Evolutionary conservation across 2,797 vertebrate genomes (phyloP).

Genomic region (Myotis vivesi): DNA sequence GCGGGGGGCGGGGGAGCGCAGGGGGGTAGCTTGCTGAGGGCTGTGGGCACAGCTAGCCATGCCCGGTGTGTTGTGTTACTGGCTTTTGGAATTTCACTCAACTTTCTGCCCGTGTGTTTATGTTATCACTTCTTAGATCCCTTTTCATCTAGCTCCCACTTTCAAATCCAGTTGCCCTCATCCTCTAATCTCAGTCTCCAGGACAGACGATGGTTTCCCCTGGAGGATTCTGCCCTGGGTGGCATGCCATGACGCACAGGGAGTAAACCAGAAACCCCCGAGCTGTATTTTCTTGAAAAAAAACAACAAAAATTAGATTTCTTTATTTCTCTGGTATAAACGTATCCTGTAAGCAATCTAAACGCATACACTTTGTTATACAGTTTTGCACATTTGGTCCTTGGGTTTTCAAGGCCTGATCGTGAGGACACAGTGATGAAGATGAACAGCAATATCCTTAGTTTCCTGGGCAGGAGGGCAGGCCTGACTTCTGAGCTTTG

Average conservation of each 20-base stretch:
- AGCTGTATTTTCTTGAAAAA: background rate
- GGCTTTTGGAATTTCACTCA: background rate
- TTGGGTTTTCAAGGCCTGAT: background rate
- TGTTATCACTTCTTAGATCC: background rate
- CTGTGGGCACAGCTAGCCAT: no score
- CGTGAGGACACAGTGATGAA: background rate
- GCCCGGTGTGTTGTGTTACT: background rate
- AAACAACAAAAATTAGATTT: background rate
- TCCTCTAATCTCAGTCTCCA: background rate
- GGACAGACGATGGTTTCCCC: background rate
- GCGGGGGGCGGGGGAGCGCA: no score
- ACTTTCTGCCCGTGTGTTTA: background rate
- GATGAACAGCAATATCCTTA: background rate
- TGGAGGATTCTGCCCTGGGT: background rate
- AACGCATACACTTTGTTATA: background rate
- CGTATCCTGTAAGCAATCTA: background rate
- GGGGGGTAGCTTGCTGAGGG: background rate
- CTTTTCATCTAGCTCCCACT: background rate
- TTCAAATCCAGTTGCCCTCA: background rate
- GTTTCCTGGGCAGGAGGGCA: background rate
- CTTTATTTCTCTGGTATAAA: background rate
- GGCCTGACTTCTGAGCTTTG: background rate
- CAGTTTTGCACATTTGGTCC: background rate
- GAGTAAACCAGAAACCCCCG: background rate
- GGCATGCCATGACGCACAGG: background rate